These are phyloP conservation scores for Xiphydria camelus DNA, from an alignment of 2,888 invertebrate genomes.

Conservation along the genomic window DNA sequence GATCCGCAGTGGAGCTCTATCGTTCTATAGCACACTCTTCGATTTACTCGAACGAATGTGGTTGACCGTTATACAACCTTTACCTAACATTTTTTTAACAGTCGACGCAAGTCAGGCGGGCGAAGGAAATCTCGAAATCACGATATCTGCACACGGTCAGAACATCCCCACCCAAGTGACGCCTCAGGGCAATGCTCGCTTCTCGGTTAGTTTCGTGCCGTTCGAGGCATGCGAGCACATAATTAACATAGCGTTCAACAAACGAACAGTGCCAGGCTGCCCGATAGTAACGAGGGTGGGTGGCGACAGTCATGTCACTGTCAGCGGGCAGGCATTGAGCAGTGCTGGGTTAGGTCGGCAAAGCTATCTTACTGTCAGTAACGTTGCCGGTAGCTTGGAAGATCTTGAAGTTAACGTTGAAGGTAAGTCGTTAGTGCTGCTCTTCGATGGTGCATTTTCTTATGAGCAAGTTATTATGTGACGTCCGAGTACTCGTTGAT, in stretches of 20 bases:
- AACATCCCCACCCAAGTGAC: conserved; percentile 96
- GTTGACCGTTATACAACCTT: too few relatives aligned
- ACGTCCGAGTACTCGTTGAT: background rate
- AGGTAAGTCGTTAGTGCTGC: conserved; percentile 72
- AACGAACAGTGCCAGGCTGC: conserved; percentile 83
- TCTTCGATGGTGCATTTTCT: too few relatives aligned
- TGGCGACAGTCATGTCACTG: conserved; percentile 64
- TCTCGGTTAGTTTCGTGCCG: conserved; percentile 95
- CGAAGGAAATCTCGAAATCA: conserved; percentile 96
- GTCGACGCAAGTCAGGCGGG: conserved; percentile 97
- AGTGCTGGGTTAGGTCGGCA: conserved; percentile 55
- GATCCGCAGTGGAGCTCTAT: too few relatives aligned
- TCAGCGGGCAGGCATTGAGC: conserved; percentile 65
- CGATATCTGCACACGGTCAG: conserved; percentile 89
- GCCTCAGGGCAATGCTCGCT: conserved; percentile 86
- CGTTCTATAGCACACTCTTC: too few relatives aligned
- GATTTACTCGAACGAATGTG: too few relatives aligned
- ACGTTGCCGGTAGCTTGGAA: conserved; percentile 84
- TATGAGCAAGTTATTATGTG: background rate
- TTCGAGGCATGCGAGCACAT: conserved; percentile 92
- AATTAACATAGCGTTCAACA: conserved; percentile 97
- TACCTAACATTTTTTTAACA: conserved; percentile 46
- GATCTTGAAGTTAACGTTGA: conserved; percentile 96
- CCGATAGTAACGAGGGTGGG: conserved; percentile 85
- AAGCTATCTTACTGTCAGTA: conserved; percentile 59